These are phyloP conservation scores for Tamias sibiricus DNA, from an alignment of 2,113 vertebrate species.

Conservation along the genomic window DNA sequence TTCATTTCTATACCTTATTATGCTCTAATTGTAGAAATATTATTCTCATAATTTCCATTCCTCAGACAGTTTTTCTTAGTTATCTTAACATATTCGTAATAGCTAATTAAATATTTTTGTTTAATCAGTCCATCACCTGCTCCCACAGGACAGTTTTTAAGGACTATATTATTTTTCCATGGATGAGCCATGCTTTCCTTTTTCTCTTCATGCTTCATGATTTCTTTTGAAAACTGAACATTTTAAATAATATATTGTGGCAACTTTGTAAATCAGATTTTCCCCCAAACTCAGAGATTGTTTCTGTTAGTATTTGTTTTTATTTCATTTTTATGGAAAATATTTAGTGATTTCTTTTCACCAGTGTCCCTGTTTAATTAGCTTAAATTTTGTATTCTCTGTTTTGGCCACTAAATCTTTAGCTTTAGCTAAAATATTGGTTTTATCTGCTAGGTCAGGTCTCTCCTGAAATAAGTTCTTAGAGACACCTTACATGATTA, in stretches of 20 bases:
- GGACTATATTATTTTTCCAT: background rate
- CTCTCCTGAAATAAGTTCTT: background rate
- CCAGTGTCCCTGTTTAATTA: background rate
- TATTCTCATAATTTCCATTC: background rate
- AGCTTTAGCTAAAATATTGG: background rate
- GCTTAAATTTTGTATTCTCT: background rate
- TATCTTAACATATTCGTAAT: background rate
- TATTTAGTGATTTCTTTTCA: background rate
- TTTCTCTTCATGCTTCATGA: background rate
- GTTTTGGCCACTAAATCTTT: background rate
- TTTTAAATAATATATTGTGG: background rate
- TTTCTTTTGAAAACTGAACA: background rate
- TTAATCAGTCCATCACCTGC: background rate
- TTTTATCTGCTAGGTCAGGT: background rate
- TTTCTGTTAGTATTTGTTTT: background rate
- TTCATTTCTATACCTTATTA: background rate
- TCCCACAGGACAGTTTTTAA: background rate
- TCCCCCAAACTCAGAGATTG: background rate
- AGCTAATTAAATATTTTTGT: background rate
- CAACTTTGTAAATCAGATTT: background rate
- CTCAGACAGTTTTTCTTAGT: background rate
- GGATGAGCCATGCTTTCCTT: background rate
- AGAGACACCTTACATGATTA: background rate
- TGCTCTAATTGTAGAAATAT: background rate
- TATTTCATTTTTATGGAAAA: background rate